Evolutionary conservation across 2,888 invertebrate genomes (phyloP), one percentile per base, ranked within the genome.

Genomic region (Lissocephala sabroskyi): DNA sequence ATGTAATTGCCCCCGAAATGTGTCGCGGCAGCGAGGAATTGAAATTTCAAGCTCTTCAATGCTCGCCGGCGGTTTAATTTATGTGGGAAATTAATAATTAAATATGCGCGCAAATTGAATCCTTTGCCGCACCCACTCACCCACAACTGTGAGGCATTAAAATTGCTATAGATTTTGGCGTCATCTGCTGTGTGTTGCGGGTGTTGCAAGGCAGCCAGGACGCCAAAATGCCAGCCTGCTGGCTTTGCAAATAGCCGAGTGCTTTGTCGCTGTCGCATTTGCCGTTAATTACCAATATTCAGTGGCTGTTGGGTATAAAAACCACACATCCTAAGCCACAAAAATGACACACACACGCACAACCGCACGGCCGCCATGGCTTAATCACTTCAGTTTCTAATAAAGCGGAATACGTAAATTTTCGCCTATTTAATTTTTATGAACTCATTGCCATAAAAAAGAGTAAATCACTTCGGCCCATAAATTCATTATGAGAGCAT

Each of bases 51-150:
- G 44, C 63, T 65, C 49, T 54, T 62, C 52, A 48, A 62, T 62
- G 49, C 53, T 32, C 45, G 43, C 43, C 26, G 10, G 3, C 6
- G 4, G 23, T 7, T 17, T 6, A 16, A 17, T 30, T 30, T 17
- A 23, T 23, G 11, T 48, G 29, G 30, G 37, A 51, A 52, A 59
- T 73, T 51, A 68, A 73, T 73, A 51, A 73, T 73, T 68, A 29
- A 68, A 65, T 59, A 50, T 44, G 46, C 42, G 52, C 40, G 32
- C 59, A 61, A 68, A 73, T 73, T 68, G 52, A 73, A 68, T 68
- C 61, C 47, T 33, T 32, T 32, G 1, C 10, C 30, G 30, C 30
- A 41, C 53, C 47, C 46, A 65, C 65, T 65, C n/a, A 65, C 56
- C 63, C 60, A 73, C 68, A n/a, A n/a, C n/a, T n/a, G 9, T 26